Conservation (phyloP, 2,797 vertebrate genomes). For the Enteromius paludinosus region DNA sequence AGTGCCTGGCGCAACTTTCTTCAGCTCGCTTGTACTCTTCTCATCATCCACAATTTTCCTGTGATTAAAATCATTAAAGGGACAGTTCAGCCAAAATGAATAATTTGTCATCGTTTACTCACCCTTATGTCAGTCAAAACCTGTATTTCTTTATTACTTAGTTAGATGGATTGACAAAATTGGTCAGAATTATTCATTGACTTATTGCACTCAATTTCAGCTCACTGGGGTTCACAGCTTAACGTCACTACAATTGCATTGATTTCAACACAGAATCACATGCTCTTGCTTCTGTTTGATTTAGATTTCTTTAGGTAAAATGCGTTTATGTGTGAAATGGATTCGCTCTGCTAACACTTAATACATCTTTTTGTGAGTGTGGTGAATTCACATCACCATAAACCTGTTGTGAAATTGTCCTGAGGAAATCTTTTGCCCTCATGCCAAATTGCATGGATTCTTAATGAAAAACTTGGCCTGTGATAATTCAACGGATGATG, state of each 20-base stretch:
- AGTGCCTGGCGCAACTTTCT: slow-evolving; percentile 83
- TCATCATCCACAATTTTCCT: slow-evolving; percentile 89
- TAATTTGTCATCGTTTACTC: background rate
- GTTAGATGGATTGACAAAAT: background rate
- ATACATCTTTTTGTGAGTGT: no score
- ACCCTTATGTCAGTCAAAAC: background rate
- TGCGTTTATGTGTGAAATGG: background rate
- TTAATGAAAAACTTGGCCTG: no score
- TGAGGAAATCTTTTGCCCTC: no score
- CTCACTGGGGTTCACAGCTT: background rate
- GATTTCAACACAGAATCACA: background rate
- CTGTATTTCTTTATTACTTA: no score
- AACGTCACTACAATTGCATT: background rate
- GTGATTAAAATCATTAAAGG: slow-evolving; percentile 57
- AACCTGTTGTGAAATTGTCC: no score
- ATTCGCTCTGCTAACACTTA: no score
- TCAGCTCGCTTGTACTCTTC: slow-evolving; percentile 80
- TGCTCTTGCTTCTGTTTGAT: background rate
- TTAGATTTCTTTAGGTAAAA: background rate
- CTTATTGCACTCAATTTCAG: background rate
- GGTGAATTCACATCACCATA: no score
- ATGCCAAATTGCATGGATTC: no score
- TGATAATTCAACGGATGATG: no score
- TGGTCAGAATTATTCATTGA: background rate
- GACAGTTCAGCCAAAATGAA: background rate